These are phyloP conservation scores for Puntigrus tetrazona DNA, from an alignment of 2,113 vertebrate species.

Conservation along the genomic window DNA sequence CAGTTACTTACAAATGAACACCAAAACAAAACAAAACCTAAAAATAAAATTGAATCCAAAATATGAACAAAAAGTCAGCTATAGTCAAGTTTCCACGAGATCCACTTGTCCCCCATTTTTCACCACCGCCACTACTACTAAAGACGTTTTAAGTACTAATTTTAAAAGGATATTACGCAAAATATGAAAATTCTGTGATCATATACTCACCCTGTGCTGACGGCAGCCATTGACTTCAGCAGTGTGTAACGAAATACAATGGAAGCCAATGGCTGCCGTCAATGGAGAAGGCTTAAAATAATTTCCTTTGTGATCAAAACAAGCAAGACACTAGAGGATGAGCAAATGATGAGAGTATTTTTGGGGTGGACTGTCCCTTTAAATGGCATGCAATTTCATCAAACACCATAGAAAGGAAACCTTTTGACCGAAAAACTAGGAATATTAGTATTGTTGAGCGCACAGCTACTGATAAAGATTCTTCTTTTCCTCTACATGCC, in stretches of 20 bases:
- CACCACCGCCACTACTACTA: not conserved
- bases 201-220: not conserved
- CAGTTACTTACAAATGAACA: too few species aligned
- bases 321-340: not conserved
- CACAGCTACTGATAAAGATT: conserved; percentile 24
- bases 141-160: not conserved
- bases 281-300: not conserved
- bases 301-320: too few species aligned
- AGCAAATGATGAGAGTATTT: not conserved
- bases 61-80: too few species aligned
- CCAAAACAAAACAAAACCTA: too few species aligned
- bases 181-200: not conserved
- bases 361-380: not conserved
- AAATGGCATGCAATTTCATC: not conserved
- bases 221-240: not conserved
- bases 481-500: conserved; percentile 78
- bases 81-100: too few species aligned
- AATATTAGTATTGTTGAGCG: not conserved
- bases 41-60: too few species aligned
- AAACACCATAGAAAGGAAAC: not conserved
- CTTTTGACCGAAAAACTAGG: not conserved
- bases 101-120: too few species aligned
- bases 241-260: not conserved
- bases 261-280: not conserved
- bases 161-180: not conserved